These are phyloP conservation scores for Phortica variegata DNA, from an alignment of 1,140 invertebrate genomes.

Conservation along the genomic window DNA sequence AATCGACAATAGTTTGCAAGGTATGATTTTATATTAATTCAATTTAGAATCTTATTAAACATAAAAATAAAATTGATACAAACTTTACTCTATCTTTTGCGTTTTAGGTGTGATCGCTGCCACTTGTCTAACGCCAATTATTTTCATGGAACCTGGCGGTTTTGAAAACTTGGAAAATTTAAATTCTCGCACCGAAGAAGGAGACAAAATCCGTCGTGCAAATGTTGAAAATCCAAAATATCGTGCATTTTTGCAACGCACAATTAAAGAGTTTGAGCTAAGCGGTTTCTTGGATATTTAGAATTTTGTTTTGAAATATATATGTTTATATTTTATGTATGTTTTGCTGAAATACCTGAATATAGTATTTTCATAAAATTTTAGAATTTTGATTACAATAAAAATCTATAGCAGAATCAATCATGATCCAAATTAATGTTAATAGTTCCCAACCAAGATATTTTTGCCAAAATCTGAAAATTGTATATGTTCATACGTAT, in stretches of 20 bases:
- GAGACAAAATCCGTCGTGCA: slow-evolving; percentile 40
- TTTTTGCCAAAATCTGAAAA: not conserved
- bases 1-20: slow-evolving; percentile 47
- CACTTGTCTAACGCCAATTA: slow-evolving; percentile 47
- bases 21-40: slow-evolving; percentile 13
- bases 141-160: slow-evolving; percentile 39
- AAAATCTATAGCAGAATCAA: not conserved
- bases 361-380: not conserved
- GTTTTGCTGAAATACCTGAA: too few relatives aligned
- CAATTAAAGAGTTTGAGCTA: slow-evolving; percentile 50
- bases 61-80: not conserved
- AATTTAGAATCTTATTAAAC: too few relatives aligned
- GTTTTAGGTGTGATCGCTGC: slow-evolving; percentile 49
- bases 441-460: not conserved
- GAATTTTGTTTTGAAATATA: not conserved
- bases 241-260: slow-evolving; percentile 45
- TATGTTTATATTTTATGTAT: too few relatives aligned
- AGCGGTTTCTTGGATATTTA: slow-evolving; percentile 43
- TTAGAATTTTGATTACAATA: not conserved
- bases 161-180: slow-evolving; percentile 44
- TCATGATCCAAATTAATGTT: not conserved
- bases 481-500: not conserved
- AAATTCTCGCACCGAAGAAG: slow-evolving; percentile 36
- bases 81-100: not conserved
- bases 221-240: slow-evolving; percentile 54